Base-by-base conservation (phyloP, 35 echinoderm and acorn worm species). In the Heliocidaris tuberculata region DNA sequence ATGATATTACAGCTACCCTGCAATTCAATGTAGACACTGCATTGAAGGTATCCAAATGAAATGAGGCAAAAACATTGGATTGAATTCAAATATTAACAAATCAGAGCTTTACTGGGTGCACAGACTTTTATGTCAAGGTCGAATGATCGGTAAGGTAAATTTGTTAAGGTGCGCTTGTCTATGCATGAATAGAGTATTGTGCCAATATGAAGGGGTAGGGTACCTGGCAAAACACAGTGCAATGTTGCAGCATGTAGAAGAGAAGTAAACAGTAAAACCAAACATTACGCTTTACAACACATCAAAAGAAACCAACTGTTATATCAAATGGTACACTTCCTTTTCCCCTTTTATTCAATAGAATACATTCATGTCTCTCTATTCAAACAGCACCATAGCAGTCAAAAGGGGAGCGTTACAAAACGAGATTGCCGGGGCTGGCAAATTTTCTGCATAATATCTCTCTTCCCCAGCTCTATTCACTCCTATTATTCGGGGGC, bases 401-500 rank as follows among this genome's bases (percentile, higher is more conserved):
- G 27, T 21, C 27, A 21, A 78, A 78, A 78, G 65, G 21, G 65
- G 65, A 27, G 65, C 65, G 17, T n/a, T 78, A n/a, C 21, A 78
- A n/a, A 78, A 78, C 65, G 27, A 78, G 65, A 78, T 78, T n/a
- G 65, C 24, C 65, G 65, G 65, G 65, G 65, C 65, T 78, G 65
- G 65, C 65, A 78, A 78, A 78, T 78, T 78, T 78, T 78, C 65
- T 78, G 65, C 65, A 78, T 78, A 21, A 78, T 78, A 78, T 78
- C 65, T 78, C 65, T 78, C 65, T 78, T 78, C 21, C 65, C 65
- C 21, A 27, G 65, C 27, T n/a, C 65, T 78, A 78, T 78, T 78
- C 21, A 78, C 19, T 78, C 27, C 65, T n/a, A 78, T 78, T 78
- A 78, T 78, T 78, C 65, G 65, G 21, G 65, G 65, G 65, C 65